Percentiles rank a stretch among this genome's conserved stretches.
These are phyloP conservation scores for Synergus gifuensis DNA, from an alignment of 2,888 invertebrate genomes.

Conservation along the genomic window DNA sequence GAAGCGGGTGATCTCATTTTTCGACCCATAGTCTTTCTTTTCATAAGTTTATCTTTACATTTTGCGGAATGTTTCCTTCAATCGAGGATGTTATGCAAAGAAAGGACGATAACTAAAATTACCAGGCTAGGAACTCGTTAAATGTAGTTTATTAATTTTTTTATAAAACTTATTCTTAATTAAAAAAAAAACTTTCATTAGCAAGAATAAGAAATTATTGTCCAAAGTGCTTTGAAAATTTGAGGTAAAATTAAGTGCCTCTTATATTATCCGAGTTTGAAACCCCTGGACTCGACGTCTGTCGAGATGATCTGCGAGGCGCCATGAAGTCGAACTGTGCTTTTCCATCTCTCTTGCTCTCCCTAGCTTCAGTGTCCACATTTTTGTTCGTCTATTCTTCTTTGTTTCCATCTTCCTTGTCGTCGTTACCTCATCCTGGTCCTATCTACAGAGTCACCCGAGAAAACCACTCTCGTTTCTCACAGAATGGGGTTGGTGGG, in stretches of 20 bases:
- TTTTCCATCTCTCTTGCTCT: constrained; percentile 16
- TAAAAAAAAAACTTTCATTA: not conserved
- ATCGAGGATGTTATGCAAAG: too few relatives aligned
- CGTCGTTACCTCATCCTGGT: constrained; percentile 47
- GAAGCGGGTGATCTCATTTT: not conserved
- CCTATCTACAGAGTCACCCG: constrained; percentile 32
- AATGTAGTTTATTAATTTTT: not conserved
- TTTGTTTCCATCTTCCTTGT: constrained; percentile 45
- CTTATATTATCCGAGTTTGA: constrained; percentile 39
- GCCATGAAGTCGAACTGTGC: constrained; percentile 51
- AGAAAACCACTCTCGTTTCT: constrained; percentile 37
- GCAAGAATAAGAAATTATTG: not conserved
- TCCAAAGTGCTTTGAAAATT: constrained; percentile 9
- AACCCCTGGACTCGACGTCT: constrained; percentile 48
- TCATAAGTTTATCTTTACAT: not conserved
- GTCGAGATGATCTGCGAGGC: constrained; percentile 52
- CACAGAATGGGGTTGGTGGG: constrained; percentile 21
- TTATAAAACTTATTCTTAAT: not conserved
- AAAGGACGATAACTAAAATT: too few relatives aligned
- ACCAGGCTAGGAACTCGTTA: not conserved
- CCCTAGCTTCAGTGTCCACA: not conserved
- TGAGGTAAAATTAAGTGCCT: constrained; percentile 33
- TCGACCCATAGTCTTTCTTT: not conserved
- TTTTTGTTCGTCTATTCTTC: constrained; percentile 33
- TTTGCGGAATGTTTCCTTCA: not conserved